Evolutionary conservation across 2,888 invertebrate species (phyloP).

Genomic region (Agonopterix arenella): DNA sequence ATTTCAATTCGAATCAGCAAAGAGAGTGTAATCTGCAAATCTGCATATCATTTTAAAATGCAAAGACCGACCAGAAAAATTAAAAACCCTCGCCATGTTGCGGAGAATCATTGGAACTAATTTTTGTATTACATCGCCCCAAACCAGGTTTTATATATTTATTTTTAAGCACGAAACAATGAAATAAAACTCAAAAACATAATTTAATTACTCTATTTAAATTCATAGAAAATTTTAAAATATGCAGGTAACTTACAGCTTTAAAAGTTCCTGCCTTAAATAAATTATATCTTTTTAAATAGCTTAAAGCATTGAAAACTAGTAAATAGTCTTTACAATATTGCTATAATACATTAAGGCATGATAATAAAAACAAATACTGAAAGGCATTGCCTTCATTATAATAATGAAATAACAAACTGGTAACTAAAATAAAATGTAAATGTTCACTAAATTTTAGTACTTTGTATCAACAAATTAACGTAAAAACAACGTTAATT

Average conservation of each 20-base stretch:
- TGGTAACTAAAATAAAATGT: too few relatives aligned
- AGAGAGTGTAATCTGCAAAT: too few relatives aligned
- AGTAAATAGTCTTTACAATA: slow-evolving; percentile 2
- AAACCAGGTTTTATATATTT: too few relatives aligned
- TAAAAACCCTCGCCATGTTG: too few relatives aligned
- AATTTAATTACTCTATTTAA: slow-evolving; percentile 18
- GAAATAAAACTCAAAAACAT: slow-evolving; percentile 11
- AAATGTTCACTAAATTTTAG: too few relatives aligned
- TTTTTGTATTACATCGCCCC: too few relatives aligned
- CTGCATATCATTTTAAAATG: not conserved
- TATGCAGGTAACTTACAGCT: slow-evolving; percentile 3
- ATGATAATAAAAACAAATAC: slow-evolving; percentile 4
- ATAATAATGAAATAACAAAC: too few relatives aligned
- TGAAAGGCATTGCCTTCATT: not conserved
- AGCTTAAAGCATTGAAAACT: not conserved
- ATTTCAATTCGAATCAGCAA: not conserved
- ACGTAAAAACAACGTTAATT: too few relatives aligned
- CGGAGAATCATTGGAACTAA: too few relatives aligned
- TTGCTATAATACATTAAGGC: slow-evolving; percentile 3
- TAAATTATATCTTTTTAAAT: too few relatives aligned
- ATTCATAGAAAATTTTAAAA: slow-evolving; percentile 16
- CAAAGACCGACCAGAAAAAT: too few relatives aligned
- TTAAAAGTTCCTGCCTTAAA: slow-evolving; percentile 1
- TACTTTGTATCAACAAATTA: too few relatives aligned
- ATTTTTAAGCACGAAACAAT: not conserved